Evolutionary conservation across 2,797 vertebrate species (phyloP).

Genomic region (Ispidina lecontei): DNA sequence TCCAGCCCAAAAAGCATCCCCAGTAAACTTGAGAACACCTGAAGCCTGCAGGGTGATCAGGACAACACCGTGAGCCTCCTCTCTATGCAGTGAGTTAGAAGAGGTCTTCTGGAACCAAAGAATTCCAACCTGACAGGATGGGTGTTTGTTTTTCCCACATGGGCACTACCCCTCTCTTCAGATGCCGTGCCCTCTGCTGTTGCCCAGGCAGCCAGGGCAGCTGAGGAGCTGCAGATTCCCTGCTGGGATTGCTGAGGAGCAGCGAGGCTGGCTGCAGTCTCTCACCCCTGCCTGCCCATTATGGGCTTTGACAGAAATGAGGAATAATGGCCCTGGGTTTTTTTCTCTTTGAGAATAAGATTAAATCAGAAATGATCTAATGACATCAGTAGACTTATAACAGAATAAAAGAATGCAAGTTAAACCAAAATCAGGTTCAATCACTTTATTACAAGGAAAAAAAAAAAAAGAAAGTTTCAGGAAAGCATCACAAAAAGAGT

Average conservation of each 20-base stretch:
- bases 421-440: conserved; percentile 16
- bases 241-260: neutral
- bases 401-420: conserved; percentile 42
- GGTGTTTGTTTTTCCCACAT: neutral
- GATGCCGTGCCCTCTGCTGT: neutral
- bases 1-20: neutral
- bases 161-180: neutral
- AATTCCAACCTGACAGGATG: neutral
- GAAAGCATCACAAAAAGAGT: neutral
- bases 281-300: neutral
- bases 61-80: accelerated
- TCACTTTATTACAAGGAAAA: neutral
- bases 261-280: neutral
- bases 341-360: conserved; percentile 36
- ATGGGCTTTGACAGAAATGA: conserved; percentile 40
- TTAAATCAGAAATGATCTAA: conserved; percentile 56
- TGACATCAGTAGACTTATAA: neutral
- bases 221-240: neutral
- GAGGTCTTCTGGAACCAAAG: neutral
- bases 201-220: neutral
- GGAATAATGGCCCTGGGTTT: neutral
- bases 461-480: neutral
- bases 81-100: neutral
- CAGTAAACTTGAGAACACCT: neutral
- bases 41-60: neutral